Evolutionary conservation across 2,113 vertebrate species (phyloP).

Genomic region (Natator depressus): DNA sequence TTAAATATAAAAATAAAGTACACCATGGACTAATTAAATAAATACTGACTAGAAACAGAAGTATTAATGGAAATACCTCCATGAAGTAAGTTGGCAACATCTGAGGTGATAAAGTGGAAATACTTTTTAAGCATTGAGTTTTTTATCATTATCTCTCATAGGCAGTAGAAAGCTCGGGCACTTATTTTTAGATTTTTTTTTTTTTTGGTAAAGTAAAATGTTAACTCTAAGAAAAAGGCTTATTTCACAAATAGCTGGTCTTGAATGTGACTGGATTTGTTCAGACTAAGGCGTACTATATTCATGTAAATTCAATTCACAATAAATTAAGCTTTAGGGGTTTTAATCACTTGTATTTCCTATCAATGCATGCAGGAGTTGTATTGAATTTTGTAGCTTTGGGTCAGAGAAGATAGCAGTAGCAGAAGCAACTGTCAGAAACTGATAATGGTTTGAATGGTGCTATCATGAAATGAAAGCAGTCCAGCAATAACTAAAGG

Average conservation of each 20-base stretch:
- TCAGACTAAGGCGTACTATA: not conserved
- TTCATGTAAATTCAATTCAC: not conserved
- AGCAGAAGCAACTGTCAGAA: not conserved
- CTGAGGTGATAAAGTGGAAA: not conserved
- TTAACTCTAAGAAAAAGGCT: not conserved
- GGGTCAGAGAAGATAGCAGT: constrained; percentile 9
- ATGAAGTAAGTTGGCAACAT: not conserved
- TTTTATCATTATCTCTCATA: not conserved
- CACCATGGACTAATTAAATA: not conserved
- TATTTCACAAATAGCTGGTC: not conserved
- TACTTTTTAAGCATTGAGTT: not conserved
- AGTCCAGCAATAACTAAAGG: not conserved
- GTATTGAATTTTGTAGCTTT: not conserved
- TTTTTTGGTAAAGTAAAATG: not conserved
- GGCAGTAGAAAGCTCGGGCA: not conserved
- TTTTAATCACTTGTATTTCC: not conserved
- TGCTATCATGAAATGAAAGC: not conserved
- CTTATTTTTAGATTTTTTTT: not conserved
- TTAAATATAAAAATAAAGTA: not conserved
- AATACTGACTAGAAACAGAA: not conserved
- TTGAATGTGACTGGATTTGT: not conserved
- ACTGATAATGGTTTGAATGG: not conserved
- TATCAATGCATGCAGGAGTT: not conserved
- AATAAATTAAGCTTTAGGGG: not conserved
- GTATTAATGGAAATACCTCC: not conserved